phyloP scores from a whole-genome alignment of 2,888 invertebrate genomes.

The Leptopterna dolabrata region DNA sequence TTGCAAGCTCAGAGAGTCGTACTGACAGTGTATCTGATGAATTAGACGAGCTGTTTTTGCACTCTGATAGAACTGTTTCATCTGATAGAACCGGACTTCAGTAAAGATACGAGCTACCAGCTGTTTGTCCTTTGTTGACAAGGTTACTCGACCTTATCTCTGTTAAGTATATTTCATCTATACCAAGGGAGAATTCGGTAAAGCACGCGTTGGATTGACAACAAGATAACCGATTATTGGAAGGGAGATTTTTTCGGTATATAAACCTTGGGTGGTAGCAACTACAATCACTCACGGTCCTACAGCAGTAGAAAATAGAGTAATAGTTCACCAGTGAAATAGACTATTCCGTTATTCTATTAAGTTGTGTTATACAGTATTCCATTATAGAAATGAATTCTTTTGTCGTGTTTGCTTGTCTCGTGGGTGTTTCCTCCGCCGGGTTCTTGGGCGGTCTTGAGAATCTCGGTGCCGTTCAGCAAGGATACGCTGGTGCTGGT shows the following conservation, averaged over 20 bases:
- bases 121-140: background rate
- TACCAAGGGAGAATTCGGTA: background rate
- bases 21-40: too few relatives aligned
- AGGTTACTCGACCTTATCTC: background rate
- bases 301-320: background rate
- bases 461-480: background rate
- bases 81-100: background rate
- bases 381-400: constrained; percentile 26
- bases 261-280: background rate
- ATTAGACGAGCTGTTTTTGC: background rate
- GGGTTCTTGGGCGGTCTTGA: background rate
- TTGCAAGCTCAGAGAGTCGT: too few relatives aligned
- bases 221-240: background rate
- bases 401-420: constrained; percentile 1
- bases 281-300: background rate
- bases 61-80: background rate
- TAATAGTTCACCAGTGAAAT: background rate
- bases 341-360: too few relatives aligned
- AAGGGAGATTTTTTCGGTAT: background rate
- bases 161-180: background rate
- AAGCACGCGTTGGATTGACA: background rate
- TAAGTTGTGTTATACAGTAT: too few relatives aligned
- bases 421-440: constrained; percentile 1
- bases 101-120: background rate
- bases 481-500: background rate